phyloP scores from a whole-genome alignment of 1,140 invertebrate species.

The Drosophila sp. region DNA sequence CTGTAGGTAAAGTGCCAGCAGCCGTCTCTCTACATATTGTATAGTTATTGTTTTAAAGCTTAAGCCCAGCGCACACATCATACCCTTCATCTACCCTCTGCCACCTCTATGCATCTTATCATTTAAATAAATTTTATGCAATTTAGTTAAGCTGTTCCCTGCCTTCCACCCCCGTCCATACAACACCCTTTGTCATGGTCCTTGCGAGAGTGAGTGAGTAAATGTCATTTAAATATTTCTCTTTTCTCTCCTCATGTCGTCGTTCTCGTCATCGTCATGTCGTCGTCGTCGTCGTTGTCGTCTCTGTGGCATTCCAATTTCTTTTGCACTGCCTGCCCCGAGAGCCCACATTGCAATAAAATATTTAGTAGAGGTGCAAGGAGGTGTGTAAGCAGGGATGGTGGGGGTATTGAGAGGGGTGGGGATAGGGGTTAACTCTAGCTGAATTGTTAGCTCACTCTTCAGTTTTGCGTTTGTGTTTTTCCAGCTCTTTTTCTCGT shows the following conservation, averaged over 20 bases:
- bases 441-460: conserved; percentile 36
- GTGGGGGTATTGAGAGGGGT: background rate
- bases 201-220: conserved; percentile 68
- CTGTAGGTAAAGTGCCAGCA: conserved; percentile 68
- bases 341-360: conserved; percentile 59
- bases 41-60: conserved; percentile 83
- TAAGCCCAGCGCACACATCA: conserved; percentile 33
- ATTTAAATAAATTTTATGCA: conserved; percentile 84
- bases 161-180: too few species aligned
- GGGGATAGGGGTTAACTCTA: conserved; percentile 1
- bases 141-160: conserved; percentile 77
- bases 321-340: conserved; percentile 56
- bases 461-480: conserved; percentile 60
- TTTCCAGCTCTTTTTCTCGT: conserved; percentile 36
- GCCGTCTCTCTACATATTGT: conserved; percentile 71
- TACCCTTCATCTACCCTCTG: background rate
- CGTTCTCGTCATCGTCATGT: conserved; percentile 41
- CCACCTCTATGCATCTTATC: conserved; percentile 41
- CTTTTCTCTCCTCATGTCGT: conserved; percentile 48
- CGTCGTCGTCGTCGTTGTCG: background rate
- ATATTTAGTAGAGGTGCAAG: conserved; percentile 59
- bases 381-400: too few species aligned
- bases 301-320: conserved; percentile 82
- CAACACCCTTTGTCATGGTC: background rate
- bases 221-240: conserved; percentile 81